phyloP scores from a whole-genome alignment of 2,797 vertebrate genomes.

The Hephaestus fuliginosus region DNA sequence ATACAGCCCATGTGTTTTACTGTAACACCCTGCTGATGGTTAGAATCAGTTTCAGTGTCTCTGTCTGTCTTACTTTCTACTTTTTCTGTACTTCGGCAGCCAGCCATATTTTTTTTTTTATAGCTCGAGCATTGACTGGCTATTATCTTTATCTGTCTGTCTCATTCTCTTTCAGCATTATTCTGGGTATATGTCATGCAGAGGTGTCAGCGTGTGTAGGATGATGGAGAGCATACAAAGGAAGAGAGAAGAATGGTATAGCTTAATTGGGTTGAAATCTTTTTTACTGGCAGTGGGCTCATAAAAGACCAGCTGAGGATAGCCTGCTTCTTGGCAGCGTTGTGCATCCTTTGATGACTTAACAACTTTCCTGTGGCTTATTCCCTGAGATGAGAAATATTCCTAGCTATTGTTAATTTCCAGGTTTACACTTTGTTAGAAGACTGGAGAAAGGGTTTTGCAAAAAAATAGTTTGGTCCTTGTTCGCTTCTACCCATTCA shows the following conservation, averaged over 20 bases:
- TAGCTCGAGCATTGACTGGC: conserved; percentile 27
- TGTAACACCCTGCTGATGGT: conserved; percentile 30
- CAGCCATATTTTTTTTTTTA: conserved; percentile 41
- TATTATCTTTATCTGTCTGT: conserved; percentile 34
- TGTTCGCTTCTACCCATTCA: conserved; percentile 10
- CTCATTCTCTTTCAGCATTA: conserved; percentile 39
- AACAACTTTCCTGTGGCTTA: conserved; percentile 71
- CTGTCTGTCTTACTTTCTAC: conserved; percentile 20
- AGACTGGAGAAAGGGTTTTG: conserved; percentile 19
- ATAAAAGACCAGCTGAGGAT: conserved; percentile 78
- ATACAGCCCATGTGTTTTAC: conserved; percentile 42
- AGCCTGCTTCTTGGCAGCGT: conserved; percentile 75
- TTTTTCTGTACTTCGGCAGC: conserved; percentile 21
- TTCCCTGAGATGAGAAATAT: conserved; percentile 59
- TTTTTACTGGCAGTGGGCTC: conserved; percentile 80
- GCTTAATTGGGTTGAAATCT: conserved; percentile 78
- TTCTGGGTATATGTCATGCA: conserved; percentile 56
- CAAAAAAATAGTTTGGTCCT: not conserved
- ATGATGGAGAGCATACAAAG: conserved; percentile 55
- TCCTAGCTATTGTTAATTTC: conserved; percentile 59
- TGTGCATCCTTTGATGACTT: conserved; percentile 71
- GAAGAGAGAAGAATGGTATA: conserved; percentile 59
- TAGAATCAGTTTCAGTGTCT: conserved; percentile 32
- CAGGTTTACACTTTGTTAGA: conserved; percentile 59
- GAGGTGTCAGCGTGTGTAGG: conserved; percentile 61